These are phyloP conservation scores for Harpalus rufipes DNA, from an alignment of 2,888 invertebrate species.

Conservation along the genomic window DNA sequence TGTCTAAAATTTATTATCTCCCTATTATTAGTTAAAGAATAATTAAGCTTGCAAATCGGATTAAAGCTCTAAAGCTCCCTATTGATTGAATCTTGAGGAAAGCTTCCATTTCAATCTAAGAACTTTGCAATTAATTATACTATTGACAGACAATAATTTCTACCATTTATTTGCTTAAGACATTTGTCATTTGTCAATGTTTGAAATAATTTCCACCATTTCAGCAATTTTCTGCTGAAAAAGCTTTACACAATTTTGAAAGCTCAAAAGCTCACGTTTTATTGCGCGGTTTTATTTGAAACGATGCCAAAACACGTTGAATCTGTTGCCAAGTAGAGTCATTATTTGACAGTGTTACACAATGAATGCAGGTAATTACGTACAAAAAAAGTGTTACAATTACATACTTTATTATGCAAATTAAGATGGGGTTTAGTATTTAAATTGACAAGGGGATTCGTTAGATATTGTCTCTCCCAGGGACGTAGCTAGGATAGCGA, in stretches of 20 bases:
- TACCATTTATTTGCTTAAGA: background rate
- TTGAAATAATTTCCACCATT: background rate
- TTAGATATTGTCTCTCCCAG: no score
- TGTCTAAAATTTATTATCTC: constrained; percentile 71
- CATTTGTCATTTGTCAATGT: background rate
- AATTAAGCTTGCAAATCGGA: background rate
- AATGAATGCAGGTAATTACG: background rate
- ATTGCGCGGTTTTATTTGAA: background rate
- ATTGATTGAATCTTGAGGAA: background rate
- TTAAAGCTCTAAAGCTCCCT: background rate
- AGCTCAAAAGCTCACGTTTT: background rate
- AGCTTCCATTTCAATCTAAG: background rate
- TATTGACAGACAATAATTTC: background rate
- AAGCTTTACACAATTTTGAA: background rate
- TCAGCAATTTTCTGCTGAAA: background rate
- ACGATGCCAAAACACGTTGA: background rate
- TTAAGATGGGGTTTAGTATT: background rate
- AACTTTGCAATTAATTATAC: background rate
- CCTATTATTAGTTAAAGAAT: background rate
- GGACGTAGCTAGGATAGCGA: no score
- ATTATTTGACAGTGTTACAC: background rate
- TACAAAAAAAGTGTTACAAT: background rate
- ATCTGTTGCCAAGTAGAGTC: background rate
- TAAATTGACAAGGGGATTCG: background rate
- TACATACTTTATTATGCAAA: constrained; percentile 30